Conservation (phyloP, 2,797 vertebrate genomes). For the Neoniphon sammara region DNA sequence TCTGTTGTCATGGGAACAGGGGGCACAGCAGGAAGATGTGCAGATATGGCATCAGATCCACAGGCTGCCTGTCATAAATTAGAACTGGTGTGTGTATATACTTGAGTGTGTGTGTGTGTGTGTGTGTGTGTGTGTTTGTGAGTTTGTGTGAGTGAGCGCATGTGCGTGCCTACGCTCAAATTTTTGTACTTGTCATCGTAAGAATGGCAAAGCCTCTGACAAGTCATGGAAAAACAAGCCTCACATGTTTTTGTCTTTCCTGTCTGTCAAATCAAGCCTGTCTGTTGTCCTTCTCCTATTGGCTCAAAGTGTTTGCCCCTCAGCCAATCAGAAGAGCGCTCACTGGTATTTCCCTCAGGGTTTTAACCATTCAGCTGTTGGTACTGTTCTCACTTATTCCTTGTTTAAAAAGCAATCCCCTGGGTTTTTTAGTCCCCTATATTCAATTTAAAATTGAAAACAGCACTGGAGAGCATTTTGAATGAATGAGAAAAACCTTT, state of each 20-base stretch:
- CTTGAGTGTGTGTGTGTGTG: background rate
- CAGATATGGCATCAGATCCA: conserved; percentile 15
- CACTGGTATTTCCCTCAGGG: conserved; percentile 34
- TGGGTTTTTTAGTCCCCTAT: conserved; percentile 41
- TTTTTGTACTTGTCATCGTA: background rate
- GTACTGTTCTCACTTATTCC: conserved; percentile 47
- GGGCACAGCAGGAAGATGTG: conserved; percentile 47
- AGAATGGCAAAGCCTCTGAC: background rate
- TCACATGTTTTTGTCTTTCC: conserved; percentile 13
- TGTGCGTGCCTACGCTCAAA: background rate
- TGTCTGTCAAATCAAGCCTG: background rate
- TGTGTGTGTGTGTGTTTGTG: conserved; percentile 7
- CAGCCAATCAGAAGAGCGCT: conserved; percentile 50
- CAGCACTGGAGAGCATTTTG: conserved; percentile 37
- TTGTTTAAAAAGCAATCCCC: conserved; percentile 48
- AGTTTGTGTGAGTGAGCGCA: background rate
- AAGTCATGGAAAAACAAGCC: background rate
- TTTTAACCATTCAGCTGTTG: conserved; percentile 47
- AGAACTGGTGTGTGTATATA: background rate
- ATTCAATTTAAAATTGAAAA: conserved; percentile 58
- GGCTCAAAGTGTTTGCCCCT: conserved; percentile 21
- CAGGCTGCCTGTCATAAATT: conserved; percentile 28
- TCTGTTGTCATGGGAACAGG: conserved; percentile 81
- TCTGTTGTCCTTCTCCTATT: conserved; percentile 38
- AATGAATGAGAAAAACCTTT: conserved; percentile 61